Conservation (phyloP, 1,140 invertebrate species). For the Sitophilus oryzae region DNA sequence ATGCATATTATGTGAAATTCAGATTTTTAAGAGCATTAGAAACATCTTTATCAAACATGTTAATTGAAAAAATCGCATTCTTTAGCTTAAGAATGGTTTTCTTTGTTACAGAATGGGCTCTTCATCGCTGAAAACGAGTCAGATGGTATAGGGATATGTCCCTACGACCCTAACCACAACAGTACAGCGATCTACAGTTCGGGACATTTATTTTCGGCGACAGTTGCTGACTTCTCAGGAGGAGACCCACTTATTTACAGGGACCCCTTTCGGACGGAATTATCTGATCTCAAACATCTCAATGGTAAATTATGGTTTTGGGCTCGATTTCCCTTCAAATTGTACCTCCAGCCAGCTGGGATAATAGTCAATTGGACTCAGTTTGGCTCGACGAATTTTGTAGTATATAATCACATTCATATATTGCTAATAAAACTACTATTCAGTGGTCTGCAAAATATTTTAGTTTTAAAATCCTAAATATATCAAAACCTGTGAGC, state of each 20-base stretch:
- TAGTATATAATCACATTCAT: too few relatives aligned
- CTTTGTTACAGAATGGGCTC: slow-evolving; percentile 50
- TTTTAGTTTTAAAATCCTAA: too few relatives aligned
- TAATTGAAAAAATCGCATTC: too few relatives aligned
- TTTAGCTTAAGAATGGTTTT: slow-evolving; percentile 1
- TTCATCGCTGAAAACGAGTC: slow-evolving; percentile 57
- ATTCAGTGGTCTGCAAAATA: too few relatives aligned
- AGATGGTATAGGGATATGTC: slow-evolving; percentile 80
- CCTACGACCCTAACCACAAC: slow-evolving; percentile 90
- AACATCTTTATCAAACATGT: too few relatives aligned
- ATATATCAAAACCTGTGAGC: too few relatives aligned
- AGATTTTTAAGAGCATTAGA: too few relatives aligned
- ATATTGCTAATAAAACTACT: too few relatives aligned
- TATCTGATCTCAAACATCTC: slow-evolving; percentile 68
- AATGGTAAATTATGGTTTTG: slow-evolving; percentile 54
- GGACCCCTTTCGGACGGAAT: slow-evolving; percentile 78
- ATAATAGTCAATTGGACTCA: background rate
- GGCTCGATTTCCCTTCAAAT: slow-evolving; percentile 8
- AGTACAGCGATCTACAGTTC: slow-evolving; percentile 82
- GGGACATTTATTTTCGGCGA: slow-evolving; percentile 86
- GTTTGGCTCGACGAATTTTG: too few relatives aligned
- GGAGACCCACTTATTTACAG: slow-evolving; percentile 89
- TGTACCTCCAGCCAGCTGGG: background rate
- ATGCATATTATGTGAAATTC: too few relatives aligned
- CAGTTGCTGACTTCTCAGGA: slow-evolving; percentile 90